Conservation (phyloP, 1,140 invertebrate species). For the Drosophila kurseongensis region DNA sequence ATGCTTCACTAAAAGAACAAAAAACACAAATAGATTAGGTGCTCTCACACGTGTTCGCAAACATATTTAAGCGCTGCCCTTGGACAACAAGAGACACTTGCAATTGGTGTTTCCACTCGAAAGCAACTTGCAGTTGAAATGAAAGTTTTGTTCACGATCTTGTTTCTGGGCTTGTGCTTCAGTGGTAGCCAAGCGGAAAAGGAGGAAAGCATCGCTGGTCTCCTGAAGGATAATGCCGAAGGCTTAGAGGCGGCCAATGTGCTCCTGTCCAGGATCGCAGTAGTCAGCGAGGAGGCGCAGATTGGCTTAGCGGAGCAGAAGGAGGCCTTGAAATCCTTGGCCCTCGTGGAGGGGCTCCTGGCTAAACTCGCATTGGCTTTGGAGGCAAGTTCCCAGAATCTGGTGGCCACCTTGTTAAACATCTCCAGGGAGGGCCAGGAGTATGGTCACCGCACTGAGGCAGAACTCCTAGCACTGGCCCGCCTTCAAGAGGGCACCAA, state of each 20-base stretch:
- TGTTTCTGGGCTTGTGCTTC: slow-evolving; percentile 24
- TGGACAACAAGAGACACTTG: slow-evolving; percentile 23
- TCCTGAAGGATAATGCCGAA: slow-evolving; percentile 34
- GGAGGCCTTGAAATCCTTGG: slow-evolving; percentile 28
- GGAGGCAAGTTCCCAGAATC: slow-evolving; percentile 22
- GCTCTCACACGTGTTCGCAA: slow-evolving; percentile 41
- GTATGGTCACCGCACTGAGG: slow-evolving; percentile 19
- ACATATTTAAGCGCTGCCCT: slow-evolving; percentile 50
- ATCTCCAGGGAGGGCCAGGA: slow-evolving; percentile 29
- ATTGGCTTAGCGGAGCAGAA: slow-evolving; percentile 34
- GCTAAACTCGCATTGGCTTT: slow-evolving; percentile 21
- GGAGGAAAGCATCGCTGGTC: slow-evolving; percentile 11
- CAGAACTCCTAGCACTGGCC: slow-evolving; percentile 33
- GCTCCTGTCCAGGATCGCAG: slow-evolving; percentile 27
- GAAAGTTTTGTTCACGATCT: slow-evolving; percentile 31
- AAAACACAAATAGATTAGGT: slow-evolving; percentile 24
- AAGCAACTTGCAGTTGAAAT: slow-evolving; percentile 39
- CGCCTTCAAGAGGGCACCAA: slow-evolving; percentile 44
- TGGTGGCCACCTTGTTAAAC: slow-evolving; percentile 40
- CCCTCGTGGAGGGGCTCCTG: slow-evolving; percentile 29
- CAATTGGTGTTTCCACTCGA: slow-evolving; percentile 20
- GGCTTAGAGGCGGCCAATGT: slow-evolving; percentile 40
- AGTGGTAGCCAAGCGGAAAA: slow-evolving; percentile 4
- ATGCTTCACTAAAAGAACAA: slow-evolving; percentile 10
- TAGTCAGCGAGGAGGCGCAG: slow-evolving; percentile 36